These are phyloP conservation scores for Centropyge bicolor DNA, from an alignment of 2,797 vertebrate species.

Conservation along the genomic window DNA sequence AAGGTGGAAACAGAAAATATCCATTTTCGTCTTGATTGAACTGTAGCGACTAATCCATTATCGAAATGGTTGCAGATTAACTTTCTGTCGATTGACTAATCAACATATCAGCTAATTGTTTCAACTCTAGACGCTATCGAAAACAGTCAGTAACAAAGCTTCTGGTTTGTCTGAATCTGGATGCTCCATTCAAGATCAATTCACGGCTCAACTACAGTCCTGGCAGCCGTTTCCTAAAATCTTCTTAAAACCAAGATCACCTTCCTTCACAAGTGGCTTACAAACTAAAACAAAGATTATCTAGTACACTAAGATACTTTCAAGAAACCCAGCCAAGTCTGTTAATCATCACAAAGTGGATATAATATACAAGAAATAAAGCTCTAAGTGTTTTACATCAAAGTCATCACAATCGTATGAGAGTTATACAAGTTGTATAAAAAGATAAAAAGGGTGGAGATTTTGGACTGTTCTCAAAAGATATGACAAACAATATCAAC, in stretches of 20 bases:
- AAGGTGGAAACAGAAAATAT: no score
- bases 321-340: neutral
- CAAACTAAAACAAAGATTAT: slow-evolving; percentile 12
- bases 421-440: no score
- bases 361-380: no score
- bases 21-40: neutral
- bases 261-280: slow-evolving; percentile 5
- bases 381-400: no score
- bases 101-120: neutral
- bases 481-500: no score
- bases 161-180: no score
- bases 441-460: no score
- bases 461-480: no score
- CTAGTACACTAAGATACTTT: neutral
- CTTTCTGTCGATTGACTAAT: neutral
- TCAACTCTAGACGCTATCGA: neutral
- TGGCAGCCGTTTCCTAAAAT: neutral
- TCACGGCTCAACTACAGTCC: neutral
- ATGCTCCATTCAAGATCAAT: neutral
- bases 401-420: no score
- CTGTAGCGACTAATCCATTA: neutral
- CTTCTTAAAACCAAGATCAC: neutral
- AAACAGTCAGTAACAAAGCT: neutral
- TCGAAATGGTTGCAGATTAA: neutral
- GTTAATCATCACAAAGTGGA: slow-evolving; percentile 18